Conservation (phyloP, 2,113 vertebrate species). For the Donacobius atricapilla region DNA sequence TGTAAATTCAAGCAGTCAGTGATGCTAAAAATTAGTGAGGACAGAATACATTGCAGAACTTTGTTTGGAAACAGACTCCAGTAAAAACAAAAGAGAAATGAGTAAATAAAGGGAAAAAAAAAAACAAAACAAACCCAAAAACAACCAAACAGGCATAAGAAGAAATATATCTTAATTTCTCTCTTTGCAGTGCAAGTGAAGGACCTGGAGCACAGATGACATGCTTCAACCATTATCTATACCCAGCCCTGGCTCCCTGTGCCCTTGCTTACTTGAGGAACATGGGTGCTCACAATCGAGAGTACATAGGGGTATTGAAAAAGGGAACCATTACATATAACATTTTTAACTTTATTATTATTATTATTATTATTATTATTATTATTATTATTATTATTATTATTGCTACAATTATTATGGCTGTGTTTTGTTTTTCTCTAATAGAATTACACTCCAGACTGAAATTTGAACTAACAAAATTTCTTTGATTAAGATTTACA, state of each 20-base stretch:
- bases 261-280: not conserved
- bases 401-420: not conserved
- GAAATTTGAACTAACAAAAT: not conserved
- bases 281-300: not conserved
- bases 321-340: not conserved
- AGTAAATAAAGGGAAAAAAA: not conserved
- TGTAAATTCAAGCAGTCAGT: not conserved
- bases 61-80: not conserved
- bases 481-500: not conserved
- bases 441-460: not conserved
- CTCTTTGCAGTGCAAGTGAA: not conserved
- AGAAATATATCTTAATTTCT: not conserved
- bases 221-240: not conserved
- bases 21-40: not conserved
- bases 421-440: not conserved
- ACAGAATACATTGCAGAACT: not conserved
- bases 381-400: not conserved
- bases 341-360: not conserved
- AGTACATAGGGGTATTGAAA: not conserved
- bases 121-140: no score
- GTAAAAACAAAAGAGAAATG: not conserved
- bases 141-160: not conserved
- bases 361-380: no score
- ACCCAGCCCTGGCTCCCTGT: accelerated
- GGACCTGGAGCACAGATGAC: not conserved